phyloP scores from a whole-genome alignment of 2,797 vertebrate genomes.

The Chelmon rostratus region DNA sequence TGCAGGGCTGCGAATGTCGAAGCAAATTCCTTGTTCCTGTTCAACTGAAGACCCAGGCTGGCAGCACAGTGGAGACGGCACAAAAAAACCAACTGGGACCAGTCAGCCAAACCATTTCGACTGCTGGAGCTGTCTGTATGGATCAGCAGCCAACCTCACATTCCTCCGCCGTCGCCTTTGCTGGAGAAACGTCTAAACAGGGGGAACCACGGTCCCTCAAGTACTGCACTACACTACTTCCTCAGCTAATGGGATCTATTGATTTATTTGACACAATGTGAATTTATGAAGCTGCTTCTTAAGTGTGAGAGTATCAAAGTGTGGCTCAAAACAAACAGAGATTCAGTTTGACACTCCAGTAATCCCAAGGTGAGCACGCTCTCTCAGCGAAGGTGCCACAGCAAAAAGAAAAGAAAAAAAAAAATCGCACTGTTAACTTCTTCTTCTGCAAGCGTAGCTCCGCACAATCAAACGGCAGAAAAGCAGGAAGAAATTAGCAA shows the following conservation, averaged over 20 bases:
- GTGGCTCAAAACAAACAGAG: conserved; percentile 81
- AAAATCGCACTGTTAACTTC: conserved; percentile 21
- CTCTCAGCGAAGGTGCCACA: conserved; percentile 66
- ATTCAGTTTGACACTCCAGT: conserved; percentile 76
- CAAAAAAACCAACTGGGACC: conserved; percentile 75
- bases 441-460: conserved; percentile 31
- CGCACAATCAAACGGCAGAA: conserved; percentile 28
- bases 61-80: conserved; percentile 63
- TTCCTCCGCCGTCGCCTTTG: conserved; percentile 61
- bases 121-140: conserved; percentile 75
- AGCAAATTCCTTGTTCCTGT: conserved; percentile 58
- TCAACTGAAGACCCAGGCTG: conserved; percentile 57
- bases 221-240: conserved; percentile 76
- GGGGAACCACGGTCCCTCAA: conserved; percentile 63
- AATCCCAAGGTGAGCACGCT: conserved; percentile 75
- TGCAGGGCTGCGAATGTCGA: conserved; percentile 52
- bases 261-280: conserved; percentile 85
- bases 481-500: conserved; percentile 37
- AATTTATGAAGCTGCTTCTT: conserved; percentile 83
- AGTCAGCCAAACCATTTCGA: conserved; percentile 76
- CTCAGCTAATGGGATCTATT: conserved; percentile 83
- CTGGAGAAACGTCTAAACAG: conserved; percentile 70
- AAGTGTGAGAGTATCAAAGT: conserved; percentile 80
- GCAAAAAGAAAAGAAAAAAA: conserved; percentile 14
- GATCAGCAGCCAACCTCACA: conserved; percentile 69